Evolutionary conservation across 37 sponge, comb jelly and placozoan genomes (phyloP).

Genomic region (Haliclona indistincta): DNA sequence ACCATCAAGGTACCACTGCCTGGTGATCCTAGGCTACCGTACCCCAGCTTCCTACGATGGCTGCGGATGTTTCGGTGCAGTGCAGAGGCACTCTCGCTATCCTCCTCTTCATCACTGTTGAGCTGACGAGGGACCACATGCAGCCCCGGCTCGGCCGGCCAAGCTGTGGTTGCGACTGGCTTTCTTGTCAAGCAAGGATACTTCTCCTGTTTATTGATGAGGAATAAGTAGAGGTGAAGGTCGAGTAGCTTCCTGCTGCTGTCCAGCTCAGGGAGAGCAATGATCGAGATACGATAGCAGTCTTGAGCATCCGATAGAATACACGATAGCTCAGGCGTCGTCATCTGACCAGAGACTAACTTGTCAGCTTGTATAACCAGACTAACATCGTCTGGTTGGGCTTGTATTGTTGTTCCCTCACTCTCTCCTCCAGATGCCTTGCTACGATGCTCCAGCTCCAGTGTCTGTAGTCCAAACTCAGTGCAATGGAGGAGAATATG

Average conservation of each 20-base stretch:
- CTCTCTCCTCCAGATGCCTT: background rate
- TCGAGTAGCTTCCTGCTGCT: background rate
- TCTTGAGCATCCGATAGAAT: conserved; percentile 36
- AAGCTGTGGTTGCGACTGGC: background rate
- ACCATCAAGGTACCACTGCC: conserved; percentile 27
- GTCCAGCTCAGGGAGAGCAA: conserved; percentile 8
- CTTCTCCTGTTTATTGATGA: conserved; percentile 46
- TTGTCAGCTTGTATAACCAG: conserved; percentile 48
- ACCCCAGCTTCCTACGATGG: conserved; percentile 34
- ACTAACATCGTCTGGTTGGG: conserved; percentile 3
- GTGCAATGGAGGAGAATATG: conserved; percentile 61
- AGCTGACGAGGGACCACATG: background rate
- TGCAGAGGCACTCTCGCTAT: too few relatives aligned
- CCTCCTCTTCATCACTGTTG: background rate
- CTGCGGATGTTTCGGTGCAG: conserved; percentile 20
- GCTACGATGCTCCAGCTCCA: conserved; percentile 23
- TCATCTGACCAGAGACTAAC: conserved; percentile 21
- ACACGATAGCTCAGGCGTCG: conserved; percentile 30
- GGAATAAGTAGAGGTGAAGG: conserved; percentile 44
- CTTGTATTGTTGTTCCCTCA: background rate
- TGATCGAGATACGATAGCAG: conserved; percentile 22
- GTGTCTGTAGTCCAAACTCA: conserved; percentile 33
- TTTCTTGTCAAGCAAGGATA: conserved; percentile 55
- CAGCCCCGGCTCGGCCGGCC: background rate
- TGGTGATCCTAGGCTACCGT: conserved; percentile 17